A percentile compares a stretch with the other conserved stretches of the same genome.
These are phyloP conservation scores for Cylas formicarius DNA, from an alignment of 1,140 invertebrate genomes.

Conservation along the genomic window DNA sequence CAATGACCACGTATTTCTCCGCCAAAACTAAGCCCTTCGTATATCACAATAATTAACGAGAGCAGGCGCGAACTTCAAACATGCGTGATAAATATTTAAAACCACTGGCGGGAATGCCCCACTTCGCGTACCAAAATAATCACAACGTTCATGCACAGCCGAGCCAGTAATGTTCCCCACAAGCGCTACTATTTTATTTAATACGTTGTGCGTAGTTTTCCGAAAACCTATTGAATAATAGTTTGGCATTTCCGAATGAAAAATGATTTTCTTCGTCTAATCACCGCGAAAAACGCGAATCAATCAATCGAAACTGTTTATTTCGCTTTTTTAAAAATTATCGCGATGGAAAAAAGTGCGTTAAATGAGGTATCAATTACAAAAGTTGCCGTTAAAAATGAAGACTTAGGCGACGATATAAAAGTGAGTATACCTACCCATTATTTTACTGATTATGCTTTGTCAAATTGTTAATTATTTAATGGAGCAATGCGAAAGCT, in stretches of 20 bases:
- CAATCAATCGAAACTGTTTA: too few relatives aligned
- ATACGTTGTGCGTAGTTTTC: conserved; percentile 23
- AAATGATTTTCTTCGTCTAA: neutral
- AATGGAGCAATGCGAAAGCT: neutral
- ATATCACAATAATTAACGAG: too few relatives aligned
- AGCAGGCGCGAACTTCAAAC: too few relatives aligned
- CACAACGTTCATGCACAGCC: conserved; percentile 20
- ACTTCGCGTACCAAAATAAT: conserved; percentile 23
- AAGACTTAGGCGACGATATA: conserved; percentile 28
- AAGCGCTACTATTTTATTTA: conserved; percentile 5
- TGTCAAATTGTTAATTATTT: conserved; percentile 3
- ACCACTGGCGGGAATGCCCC: conserved; percentile 21
- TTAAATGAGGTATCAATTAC: conserved; percentile 19
- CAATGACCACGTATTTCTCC: too few relatives aligned
- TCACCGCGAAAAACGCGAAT: neutral
- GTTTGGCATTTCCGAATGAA: neutral
- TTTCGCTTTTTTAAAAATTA: neutral
- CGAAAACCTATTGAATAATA: conserved; percentile 7
- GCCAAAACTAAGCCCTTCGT: too few relatives aligned
- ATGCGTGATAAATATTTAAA: conserved; percentile 18
- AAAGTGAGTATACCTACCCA: conserved; percentile 20
- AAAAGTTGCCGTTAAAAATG: conserved; percentile 26
- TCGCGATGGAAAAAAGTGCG: conserved; percentile 26
- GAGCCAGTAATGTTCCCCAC: conserved; percentile 13
- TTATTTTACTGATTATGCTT: conserved; percentile 3